Percentiles rank a stretch among this genome's conserved stretches.
phyloP scores from a whole-genome alignment of 2,113 vertebrate species.

The Cryptoleucopteryx plumbea region DNA sequence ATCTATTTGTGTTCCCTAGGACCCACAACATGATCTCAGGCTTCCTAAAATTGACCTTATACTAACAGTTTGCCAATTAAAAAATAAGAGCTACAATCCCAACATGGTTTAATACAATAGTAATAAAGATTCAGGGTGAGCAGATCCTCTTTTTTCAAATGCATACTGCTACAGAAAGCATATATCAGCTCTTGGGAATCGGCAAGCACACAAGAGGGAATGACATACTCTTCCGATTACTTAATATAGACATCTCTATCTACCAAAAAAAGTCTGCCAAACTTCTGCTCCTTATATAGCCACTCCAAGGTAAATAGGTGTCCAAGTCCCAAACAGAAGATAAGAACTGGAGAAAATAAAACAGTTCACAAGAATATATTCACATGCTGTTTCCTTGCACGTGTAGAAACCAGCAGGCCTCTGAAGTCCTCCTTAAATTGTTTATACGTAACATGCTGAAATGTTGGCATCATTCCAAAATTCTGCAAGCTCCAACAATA shows the following conservation, averaged over 20 bases:
- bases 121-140: background rate
- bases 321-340: background rate
- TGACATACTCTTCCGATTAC: constrained; percentile 14
- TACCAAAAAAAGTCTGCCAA: background rate
- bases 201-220: background rate
- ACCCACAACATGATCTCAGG: background rate
- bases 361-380: background rate
- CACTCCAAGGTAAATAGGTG: constrained; percentile 15
- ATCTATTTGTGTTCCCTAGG: background rate
- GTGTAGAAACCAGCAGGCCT: background rate
- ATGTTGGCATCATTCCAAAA: background rate
- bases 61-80: background rate
- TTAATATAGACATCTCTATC: constrained; percentile 27
- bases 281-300: constrained; percentile 27
- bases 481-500: background rate
- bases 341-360: background rate
- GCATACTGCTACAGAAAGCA: background rate
- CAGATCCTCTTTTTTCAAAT: background rate
- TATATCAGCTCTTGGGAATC: background rate
- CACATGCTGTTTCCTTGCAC: background rate
- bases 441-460: background rate
- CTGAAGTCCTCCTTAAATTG: background rate
- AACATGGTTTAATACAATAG: fast-evolving
- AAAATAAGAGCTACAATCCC: background rate
- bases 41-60: background rate